Conservation (phyloP, 2,113 vertebrate species). For the Eretmochelys imbricata region DNA sequence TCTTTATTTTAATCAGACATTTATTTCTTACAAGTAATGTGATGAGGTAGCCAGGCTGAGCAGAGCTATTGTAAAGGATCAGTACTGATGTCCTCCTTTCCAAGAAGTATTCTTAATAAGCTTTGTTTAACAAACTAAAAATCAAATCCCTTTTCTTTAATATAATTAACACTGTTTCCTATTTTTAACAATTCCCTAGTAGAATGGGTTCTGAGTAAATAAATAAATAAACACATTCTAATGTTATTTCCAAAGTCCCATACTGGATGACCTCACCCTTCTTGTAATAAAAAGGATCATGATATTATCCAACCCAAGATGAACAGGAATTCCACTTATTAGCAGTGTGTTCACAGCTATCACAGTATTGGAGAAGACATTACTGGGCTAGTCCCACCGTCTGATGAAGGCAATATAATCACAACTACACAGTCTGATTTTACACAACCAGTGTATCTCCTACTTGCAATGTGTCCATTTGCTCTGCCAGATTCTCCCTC, state of each 20-base stretch:
- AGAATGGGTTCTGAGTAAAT: neutral
- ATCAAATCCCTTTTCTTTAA: neutral
- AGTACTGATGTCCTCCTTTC: neutral
- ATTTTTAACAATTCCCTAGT: neutral
- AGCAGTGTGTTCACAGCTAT: neutral
- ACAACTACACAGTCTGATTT: neutral
- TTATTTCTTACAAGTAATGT: neutral
- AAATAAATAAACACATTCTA: neutral
- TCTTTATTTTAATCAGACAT: neutral
- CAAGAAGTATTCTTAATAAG: neutral
- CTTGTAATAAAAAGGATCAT: neutral
- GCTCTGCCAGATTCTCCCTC: neutral
- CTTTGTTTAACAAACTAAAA: fast-evolving
- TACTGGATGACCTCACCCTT: fast-evolving
- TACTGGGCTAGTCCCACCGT: neutral
- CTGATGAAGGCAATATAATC: neutral
- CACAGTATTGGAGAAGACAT: neutral
- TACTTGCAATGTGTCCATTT: neutral
- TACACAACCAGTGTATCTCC: neutral
- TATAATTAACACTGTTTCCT: neutral
- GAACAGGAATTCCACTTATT: neutral
- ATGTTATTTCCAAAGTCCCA: neutral
- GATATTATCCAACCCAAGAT: neutral
- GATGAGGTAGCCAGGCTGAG: neutral
- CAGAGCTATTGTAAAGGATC: neutral